These are phyloP conservation scores for Thumatha senex DNA, from an alignment of 2,888 invertebrate species.

Conservation along the genomic window DNA sequence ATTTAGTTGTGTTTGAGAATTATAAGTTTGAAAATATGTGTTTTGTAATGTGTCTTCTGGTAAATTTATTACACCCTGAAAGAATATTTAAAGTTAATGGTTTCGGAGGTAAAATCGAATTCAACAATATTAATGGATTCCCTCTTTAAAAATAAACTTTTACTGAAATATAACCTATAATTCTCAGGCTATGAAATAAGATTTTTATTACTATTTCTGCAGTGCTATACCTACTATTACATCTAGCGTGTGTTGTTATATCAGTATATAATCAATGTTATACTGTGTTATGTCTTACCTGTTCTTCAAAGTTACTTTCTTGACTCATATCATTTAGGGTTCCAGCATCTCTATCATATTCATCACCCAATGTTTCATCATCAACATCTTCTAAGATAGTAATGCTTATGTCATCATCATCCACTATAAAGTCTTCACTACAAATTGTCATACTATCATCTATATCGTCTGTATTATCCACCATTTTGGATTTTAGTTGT, in stretches of 20 bases:
- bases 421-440: conserved; percentile 56
- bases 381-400: conserved; percentile 22
- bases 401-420: conserved; percentile 27
- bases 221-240: too few species aligned
- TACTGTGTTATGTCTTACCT: background rate
- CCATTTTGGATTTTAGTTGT: conserved; percentile 42
- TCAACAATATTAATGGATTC: background rate
- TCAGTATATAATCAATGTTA: background rate
- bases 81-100: background rate
- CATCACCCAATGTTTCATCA: conserved; percentile 1
- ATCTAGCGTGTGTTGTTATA: too few species aligned
- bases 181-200: too few species aligned
- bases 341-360: background rate
- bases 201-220: too few species aligned
- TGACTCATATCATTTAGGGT: background rate
- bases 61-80: conserved; percentile 7
- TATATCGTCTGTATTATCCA: conserved; percentile 31
- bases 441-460: conserved; percentile 42
- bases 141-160: too few species aligned
- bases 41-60: conserved; percentile 12
- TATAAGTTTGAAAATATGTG: conserved; percentile 3
- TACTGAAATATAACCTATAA: too few species aligned
- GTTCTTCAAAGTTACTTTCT: background rate
- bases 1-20: background rate
- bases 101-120: background rate